phyloP scores from a whole-genome alignment of 1,140 invertebrate genomes.

The Danaus melanippus region DNA sequence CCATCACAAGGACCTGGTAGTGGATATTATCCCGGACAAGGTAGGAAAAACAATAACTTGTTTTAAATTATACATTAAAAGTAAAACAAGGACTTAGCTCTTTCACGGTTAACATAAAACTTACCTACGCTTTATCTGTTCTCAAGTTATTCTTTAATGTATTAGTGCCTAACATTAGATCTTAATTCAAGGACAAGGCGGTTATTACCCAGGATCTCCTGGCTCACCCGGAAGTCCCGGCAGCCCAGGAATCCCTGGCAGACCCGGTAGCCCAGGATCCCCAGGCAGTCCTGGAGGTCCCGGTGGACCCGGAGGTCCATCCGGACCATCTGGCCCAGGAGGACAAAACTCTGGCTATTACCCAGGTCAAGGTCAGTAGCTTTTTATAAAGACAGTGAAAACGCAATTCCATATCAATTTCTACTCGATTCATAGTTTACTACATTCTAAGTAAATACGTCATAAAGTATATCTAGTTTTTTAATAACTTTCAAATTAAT shows the following conservation, averaged over 20 bases:
- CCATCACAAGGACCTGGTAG: background rate
- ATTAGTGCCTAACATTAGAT: too few species aligned
- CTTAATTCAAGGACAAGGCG: background rate
- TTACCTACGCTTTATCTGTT: too few species aligned
- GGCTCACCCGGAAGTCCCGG: slow-evolving; percentile 6
- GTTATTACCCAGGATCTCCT: slow-evolving; percentile 4
- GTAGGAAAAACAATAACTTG: background rate
- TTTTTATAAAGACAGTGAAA: too few species aligned
- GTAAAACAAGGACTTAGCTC: too few species aligned
- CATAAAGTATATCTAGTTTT: too few species aligned
- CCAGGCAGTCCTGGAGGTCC: slow-evolving; percentile 19
- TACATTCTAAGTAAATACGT: too few species aligned
- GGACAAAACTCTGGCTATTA: slow-evolving; percentile 12
- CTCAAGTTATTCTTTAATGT: too few species aligned
- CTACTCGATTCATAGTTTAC: too few species aligned
- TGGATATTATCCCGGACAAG: slow-evolving; percentile 11
- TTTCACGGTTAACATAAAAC: too few species aligned
- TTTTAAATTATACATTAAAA: too few species aligned
- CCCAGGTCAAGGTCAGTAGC: slow-evolving; percentile 15
- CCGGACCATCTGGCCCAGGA: slow-evolving; percentile 5
- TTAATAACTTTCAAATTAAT: too few species aligned
- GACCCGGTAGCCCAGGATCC: slow-evolving; percentile 19
- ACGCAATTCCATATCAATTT: too few species aligned
- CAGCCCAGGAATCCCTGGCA: slow-evolving; percentile 13
- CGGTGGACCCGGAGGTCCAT: slow-evolving; percentile 8